These are phyloP conservation scores for Papio anubis DNA, from an alignment of 2,113 vertebrate species.

Conservation along the genomic window DNA sequence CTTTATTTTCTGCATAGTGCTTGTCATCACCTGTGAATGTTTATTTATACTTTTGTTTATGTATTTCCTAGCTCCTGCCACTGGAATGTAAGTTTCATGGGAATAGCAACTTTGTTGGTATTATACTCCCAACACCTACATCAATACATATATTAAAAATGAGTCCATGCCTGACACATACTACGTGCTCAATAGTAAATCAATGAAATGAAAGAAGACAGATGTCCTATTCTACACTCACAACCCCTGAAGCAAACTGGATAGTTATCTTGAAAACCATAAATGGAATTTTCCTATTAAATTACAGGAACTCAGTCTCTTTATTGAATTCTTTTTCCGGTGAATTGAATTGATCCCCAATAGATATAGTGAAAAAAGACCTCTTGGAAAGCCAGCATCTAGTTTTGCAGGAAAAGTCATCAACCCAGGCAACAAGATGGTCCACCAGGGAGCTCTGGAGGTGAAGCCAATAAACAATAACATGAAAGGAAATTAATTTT, in stretches of 20 bases:
- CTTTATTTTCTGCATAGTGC: neutral
- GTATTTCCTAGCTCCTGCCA: neutral
- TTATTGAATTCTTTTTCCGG: neutral
- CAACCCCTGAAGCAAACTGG: neutral
- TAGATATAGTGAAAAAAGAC: neutral
- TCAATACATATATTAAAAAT: neutral
- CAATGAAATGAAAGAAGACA: neutral
- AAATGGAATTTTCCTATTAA: neutral
- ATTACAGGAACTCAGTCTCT: neutral
- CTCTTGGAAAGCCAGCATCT: too few relatives aligned
- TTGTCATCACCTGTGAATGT: neutral
- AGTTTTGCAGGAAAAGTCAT: neutral
- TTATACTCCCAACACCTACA: neutral
- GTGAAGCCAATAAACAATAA: neutral
- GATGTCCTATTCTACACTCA: neutral
- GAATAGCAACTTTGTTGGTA: neutral
- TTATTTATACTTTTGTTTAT: neutral
- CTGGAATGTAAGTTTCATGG: neutral
- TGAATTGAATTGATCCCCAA: neutral
- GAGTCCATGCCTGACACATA: too few relatives aligned
- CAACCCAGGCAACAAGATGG: fast-evolving
- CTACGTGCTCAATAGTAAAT: neutral
- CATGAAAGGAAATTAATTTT: neutral
- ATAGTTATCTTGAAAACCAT: neutral
- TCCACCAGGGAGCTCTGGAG: neutral